Percentiles rank a stretch among this genome's conserved stretches.
Evolutionary conservation across 2,113 vertebrate genomes (phyloP).

Genomic region (Lasiurus borealis): DNA sequence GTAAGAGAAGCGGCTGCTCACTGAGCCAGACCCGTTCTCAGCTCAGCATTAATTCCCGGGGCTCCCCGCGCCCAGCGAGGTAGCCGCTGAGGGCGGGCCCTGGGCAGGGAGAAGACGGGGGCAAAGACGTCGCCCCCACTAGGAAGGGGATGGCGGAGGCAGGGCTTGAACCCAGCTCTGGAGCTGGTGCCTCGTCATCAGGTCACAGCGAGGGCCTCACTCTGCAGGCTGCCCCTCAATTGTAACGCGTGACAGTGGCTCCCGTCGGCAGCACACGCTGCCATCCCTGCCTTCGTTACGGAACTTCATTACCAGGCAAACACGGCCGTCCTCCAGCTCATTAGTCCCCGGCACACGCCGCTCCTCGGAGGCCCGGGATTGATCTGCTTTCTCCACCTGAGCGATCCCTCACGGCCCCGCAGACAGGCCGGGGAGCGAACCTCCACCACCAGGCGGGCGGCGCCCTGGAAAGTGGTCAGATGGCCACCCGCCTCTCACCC

Average conservation of each 20-base stretch:
- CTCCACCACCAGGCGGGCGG: not conserved
- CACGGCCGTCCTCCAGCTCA: not conserved
- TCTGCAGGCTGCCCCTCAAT: not conserved
- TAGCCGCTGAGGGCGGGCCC: fast-evolving
- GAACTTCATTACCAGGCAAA: not conserved
- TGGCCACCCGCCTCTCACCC: not conserved
- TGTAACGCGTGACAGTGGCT: not conserved
- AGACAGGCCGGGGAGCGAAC: not conserved
- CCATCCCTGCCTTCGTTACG: not conserved
- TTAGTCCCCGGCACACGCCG: not conserved
- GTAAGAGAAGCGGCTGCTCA: not conserved
- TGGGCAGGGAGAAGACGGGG: not conserved
- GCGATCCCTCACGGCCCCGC: not conserved
- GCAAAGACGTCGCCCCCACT: not conserved
- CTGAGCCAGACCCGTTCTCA: not conserved
- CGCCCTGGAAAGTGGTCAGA: not conserved
- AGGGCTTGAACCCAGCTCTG: not conserved
- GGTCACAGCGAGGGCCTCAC: not conserved
- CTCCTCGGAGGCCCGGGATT: not conserved
- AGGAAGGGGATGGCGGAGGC: not conserved
- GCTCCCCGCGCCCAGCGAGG: not conserved
- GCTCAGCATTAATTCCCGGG: too few species aligned
- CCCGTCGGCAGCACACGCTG: not conserved
- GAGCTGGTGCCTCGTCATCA: not conserved
- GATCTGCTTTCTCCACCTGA: not conserved